These are phyloP conservation scores for Polyploca ridens DNA, from an alignment of 2,888 invertebrate species.

Conservation along the genomic window DNA sequence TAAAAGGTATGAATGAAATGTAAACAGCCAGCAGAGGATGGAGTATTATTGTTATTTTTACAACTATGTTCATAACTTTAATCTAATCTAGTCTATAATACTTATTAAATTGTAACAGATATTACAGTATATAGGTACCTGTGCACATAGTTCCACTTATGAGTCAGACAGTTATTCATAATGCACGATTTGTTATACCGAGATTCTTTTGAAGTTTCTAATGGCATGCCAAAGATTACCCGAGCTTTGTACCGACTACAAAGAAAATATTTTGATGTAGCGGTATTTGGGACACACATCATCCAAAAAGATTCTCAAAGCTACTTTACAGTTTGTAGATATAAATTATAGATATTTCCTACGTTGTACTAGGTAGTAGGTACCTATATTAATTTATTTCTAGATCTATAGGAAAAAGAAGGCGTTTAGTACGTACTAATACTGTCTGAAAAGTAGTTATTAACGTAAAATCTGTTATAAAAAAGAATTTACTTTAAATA, in stretches of 20 bases:
- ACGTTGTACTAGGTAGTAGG: too few species aligned
- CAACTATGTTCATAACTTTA: not conserved
- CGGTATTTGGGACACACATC: constrained; percentile 11
- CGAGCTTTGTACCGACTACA: constrained; percentile 9
- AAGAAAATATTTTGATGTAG: constrained; percentile 3
- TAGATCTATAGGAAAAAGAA: too few species aligned
- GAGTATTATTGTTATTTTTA: not conserved
- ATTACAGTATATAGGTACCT: not conserved
- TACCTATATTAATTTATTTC: too few species aligned
- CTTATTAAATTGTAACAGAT: too few species aligned
- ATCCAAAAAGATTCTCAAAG: not conserved
- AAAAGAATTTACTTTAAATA: too few species aligned
- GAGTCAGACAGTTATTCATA: constrained; percentile 7
- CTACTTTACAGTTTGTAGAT: not conserved
- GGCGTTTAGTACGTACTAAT: too few species aligned
- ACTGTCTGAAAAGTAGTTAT: too few species aligned
- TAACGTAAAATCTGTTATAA: too few species aligned
- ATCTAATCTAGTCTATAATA: not conserved
- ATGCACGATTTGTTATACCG: not conserved
- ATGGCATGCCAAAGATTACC: not conserved
- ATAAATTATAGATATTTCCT: too few species aligned
- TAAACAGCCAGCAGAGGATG: not conserved
- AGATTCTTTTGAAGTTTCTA: constrained; percentile 10
- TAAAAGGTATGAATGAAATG: not conserved
- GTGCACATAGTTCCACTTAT: not conserved